Percentiles rank a stretch among this genome's conserved stretches.
phyloP scores from a whole-genome alignment of 2,888 invertebrate genomes.

The Cancer borealis region DNA sequence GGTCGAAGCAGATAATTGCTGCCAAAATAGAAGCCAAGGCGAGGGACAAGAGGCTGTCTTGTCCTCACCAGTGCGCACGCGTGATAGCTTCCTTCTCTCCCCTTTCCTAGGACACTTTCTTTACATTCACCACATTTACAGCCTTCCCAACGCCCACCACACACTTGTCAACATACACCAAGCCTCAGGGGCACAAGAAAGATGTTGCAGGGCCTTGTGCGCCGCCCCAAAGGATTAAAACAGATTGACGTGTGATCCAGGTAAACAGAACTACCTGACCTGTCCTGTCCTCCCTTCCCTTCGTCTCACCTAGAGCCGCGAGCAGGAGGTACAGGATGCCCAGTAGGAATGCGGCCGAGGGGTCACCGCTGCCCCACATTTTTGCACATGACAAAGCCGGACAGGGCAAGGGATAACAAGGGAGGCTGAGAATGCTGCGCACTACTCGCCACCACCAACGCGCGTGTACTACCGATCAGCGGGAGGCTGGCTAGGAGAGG shows the following conservation, averaged over 20 bases:
- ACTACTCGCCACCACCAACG: not conserved
- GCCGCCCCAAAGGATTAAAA: not conserved
- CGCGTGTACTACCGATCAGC: not conserved
- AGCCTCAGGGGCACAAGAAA: not conserved
- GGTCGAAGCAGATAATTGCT: not conserved
- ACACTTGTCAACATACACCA: not conserved
- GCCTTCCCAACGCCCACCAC: not conserved
- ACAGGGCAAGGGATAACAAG: not conserved
- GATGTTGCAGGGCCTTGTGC: not conserved
- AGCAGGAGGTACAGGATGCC: slow-evolving; percentile 43
- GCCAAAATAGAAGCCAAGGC: not conserved
- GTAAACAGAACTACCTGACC: not conserved
- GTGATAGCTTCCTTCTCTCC: not conserved
- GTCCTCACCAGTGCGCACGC: not conserved
- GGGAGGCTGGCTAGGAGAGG: not conserved
- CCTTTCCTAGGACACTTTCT: not conserved
- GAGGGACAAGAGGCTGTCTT: slow-evolving; percentile 6
- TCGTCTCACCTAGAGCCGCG: slow-evolving; percentile 16
- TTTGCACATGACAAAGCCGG: slow-evolving; percentile 50
- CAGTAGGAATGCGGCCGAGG: slow-evolving; percentile 38
- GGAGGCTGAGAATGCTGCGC: not conserved
- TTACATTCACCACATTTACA: not conserved
- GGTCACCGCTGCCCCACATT: slow-evolving; percentile 47
- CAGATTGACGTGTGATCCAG: not conserved
- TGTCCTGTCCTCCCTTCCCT: not conserved